A percentile compares a stretch with the other conserved stretches of the same genome.
phyloP scores from a whole-genome alignment of 2,888 invertebrate genomes.

The Morpho deidamia region DNA sequence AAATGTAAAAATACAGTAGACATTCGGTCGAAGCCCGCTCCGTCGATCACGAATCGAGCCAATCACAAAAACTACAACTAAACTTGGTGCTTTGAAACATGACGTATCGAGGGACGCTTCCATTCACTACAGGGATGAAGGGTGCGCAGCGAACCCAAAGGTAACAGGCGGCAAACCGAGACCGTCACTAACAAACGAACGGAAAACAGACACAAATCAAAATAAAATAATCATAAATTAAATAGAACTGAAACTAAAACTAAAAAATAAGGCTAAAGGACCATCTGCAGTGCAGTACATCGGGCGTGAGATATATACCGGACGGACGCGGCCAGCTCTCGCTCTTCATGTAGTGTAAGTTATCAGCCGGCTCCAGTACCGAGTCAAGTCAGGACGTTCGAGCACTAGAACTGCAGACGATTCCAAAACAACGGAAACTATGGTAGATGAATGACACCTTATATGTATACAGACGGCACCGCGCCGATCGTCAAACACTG shows the following conservation, averaged over 20 bases:
- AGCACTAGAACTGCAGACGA: conserved; percentile 33
- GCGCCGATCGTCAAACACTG: not conserved
- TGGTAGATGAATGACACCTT: conserved; percentile 48
- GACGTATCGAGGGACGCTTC: conserved; percentile 18
- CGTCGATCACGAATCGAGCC: conserved; percentile 18
- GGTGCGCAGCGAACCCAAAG: conserved; percentile 59
- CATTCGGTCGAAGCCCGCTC: conserved; percentile 16
- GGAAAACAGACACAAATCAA: conserved; percentile 39
- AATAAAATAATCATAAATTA: conserved; percentile 37
- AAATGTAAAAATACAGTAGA: no score
- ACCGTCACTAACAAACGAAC: conserved; percentile 42
- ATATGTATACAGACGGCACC: conserved; percentile 3
- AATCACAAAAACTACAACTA: conserved; percentile 13
- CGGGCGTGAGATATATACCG: not conserved
- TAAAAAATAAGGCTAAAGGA: conserved; percentile 33
- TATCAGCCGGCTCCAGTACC: no score
- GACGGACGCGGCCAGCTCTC: no score
- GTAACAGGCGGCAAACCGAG: conserved; percentile 33
- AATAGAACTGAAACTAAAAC: conserved; percentile 34
- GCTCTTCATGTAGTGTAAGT: no score
- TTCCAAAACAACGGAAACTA: conserved; percentile 37
- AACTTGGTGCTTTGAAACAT: conserved; percentile 17
- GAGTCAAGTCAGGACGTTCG: no score
- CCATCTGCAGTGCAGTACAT: conserved; percentile 36
- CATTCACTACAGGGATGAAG: conserved; percentile 40